These are phyloP conservation scores for Xyliphius kryptos DNA, from an alignment of 2,113 vertebrate genomes.

Conservation along the genomic window DNA sequence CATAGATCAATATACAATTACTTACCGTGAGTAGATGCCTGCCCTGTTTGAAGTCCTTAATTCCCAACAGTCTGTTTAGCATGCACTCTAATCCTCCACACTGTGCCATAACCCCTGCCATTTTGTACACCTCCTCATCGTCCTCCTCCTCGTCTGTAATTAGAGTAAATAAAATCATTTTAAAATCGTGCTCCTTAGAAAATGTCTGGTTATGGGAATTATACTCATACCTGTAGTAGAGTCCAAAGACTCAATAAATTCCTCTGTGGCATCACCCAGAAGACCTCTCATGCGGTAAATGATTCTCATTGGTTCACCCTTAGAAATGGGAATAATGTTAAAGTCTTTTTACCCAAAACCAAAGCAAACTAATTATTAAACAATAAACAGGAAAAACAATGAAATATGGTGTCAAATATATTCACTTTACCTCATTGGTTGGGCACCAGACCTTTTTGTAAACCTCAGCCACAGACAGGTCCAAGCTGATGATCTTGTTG, in stretches of 20 bases:
- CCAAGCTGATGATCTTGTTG: slow-evolving; percentile 98
- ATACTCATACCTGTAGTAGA: slow-evolving; percentile 83
- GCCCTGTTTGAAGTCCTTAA: slow-evolving; percentile 97
- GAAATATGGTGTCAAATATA: background rate
- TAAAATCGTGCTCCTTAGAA: too few species aligned
- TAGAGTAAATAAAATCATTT: too few species aligned
- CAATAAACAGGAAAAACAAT: too few species aligned
- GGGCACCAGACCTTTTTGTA: slow-evolving; percentile 99
- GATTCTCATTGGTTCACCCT: slow-evolving; percentile 98
- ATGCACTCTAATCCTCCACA: slow-evolving; percentile 96
- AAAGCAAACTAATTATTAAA: too few species aligned
- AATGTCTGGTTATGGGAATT: too few species aligned
- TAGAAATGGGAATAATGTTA: slow-evolving; percentile 24
- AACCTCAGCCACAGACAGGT: slow-evolving; percentile 91
- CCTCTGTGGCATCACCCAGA: slow-evolving; percentile 93
- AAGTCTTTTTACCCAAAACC: background rate
- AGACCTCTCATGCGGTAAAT: slow-evolving; percentile 97
- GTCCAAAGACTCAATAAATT: slow-evolving; percentile 96
- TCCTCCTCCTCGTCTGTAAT: slow-evolving; percentile 99
- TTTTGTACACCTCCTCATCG: slow-evolving; percentile 97
- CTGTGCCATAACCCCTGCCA: slow-evolving; percentile 97
- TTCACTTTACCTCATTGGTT: slow-evolving; percentile 82
- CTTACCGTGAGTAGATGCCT: slow-evolving; percentile 91
- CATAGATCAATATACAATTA: too few species aligned
- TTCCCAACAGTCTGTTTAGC: slow-evolving; percentile 90